These are phyloP conservation scores for Cynodonichthys magdalenae DNA, from an alignment of 2,797 vertebrate species.

Conservation along the genomic window DNA sequence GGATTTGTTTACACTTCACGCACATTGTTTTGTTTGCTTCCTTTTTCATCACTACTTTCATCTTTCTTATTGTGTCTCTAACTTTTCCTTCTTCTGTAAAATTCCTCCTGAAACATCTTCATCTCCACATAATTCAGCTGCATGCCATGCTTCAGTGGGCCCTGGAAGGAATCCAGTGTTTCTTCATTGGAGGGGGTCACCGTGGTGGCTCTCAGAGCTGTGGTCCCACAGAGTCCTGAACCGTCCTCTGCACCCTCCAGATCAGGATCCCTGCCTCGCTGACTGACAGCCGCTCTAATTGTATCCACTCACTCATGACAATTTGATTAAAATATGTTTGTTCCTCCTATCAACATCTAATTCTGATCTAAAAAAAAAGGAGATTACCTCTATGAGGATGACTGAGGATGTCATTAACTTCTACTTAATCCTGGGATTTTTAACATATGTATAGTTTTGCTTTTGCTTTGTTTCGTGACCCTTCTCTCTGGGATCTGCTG, in stretches of 20 bases:
- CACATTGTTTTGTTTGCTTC: slow-evolving; percentile 10
- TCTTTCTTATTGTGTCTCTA: not conserved
- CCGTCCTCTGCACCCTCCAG: slow-evolving; percentile 59
- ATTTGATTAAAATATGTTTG: slow-evolving; percentile 99
- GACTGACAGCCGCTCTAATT: slow-evolving; percentile 99
- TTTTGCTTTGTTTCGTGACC: slow-evolving; percentile 71
- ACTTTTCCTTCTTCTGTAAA: slow-evolving; percentile 3
- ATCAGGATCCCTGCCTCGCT: slow-evolving; percentile 88
- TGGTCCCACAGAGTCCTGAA: slow-evolving; percentile 51
- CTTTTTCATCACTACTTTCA: slow-evolving; percentile 1
- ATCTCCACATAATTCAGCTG: slow-evolving; percentile 12
- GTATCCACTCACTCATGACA: slow-evolving; percentile 99
- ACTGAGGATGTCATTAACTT: slow-evolving; percentile 97
- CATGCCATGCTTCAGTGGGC: not conserved
- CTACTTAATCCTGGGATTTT: slow-evolving; percentile 98
- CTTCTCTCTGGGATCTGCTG: not conserved
- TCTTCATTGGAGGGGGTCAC: slow-evolving; percentile 17
- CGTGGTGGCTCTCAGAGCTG: slow-evolving; percentile 16
- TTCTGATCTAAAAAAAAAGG: slow-evolving; percentile 98
- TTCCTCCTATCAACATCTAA: slow-evolving; percentile 98
- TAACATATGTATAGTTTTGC: slow-evolving; percentile 94
- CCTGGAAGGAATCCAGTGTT: slow-evolving; percentile 1
- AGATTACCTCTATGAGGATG: slow-evolving; percentile 98
- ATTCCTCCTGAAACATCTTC: slow-evolving; percentile 6
- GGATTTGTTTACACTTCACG: slow-evolving; percentile 6